phyloP scores from a whole-genome alignment of 1,140 invertebrate genomes.

The Dermatophagoides farinae region DNA sequence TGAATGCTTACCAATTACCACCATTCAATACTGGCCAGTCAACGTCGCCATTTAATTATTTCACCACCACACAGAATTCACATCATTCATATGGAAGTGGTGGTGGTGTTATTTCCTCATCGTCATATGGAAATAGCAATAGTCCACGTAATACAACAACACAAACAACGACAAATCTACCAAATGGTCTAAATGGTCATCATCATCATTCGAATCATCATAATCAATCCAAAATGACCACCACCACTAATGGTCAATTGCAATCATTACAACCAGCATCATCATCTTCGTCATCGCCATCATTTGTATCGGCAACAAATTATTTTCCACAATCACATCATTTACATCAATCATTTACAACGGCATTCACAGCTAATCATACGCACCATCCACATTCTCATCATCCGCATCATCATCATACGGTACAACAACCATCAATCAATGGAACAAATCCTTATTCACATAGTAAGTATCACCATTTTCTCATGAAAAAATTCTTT shows the following conservation, averaged over 20 bases:
- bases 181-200: too few relatives aligned
- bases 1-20: conserved; percentile 5
- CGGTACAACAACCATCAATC: neutral
- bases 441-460: conserved; percentile 2
- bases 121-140: neutral
- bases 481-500: neutral
- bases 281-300: too few relatives aligned
- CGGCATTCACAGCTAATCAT: neutral
- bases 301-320: too few relatives aligned
- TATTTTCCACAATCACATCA: neutral
- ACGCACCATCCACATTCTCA: neutral
- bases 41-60: neutral
- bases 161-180: too few relatives aligned
- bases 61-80: neutral
- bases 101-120: neutral
- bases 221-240: too few relatives aligned
- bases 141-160: too few relatives aligned
- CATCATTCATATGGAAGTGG: neutral
- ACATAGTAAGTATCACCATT: neutral
- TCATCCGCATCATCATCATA: neutral
- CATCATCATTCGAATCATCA: too few relatives aligned
- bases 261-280: too few relatives aligned
- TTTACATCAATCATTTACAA: conserved; percentile 1
- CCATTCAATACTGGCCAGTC: neutral
- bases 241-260: too few relatives aligned